These are phyloP conservation scores for Kradibia gibbosae DNA, from an alignment of 1,140 invertebrate species.

Conservation along the genomic window DNA sequence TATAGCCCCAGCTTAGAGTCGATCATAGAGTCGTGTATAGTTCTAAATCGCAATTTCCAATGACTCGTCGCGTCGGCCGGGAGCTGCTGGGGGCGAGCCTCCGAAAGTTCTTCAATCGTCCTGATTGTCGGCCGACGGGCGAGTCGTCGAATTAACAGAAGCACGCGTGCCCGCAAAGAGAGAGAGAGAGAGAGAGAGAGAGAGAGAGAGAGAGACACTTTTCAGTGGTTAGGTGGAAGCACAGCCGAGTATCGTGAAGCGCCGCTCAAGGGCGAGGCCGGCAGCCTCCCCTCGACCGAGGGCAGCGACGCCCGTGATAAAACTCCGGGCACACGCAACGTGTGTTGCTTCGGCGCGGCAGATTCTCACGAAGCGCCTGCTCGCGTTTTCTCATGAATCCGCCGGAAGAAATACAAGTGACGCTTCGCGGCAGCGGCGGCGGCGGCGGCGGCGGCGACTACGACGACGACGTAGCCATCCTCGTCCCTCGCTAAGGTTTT, in stretches of 20 bases:
- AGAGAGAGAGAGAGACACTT: neutral
- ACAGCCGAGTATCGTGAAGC: neutral
- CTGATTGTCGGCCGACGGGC: no score
- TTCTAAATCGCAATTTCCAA: no score
- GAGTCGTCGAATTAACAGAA: no score
- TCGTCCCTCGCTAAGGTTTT: constrained; percentile 19
- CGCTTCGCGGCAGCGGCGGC: neutral
- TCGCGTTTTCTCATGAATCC: neutral
- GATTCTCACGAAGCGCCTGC: constrained; percentile 24
- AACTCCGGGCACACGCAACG: neutral
- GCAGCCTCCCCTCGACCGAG: no score
- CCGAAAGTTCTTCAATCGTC: no score
- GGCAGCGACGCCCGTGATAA: neutral
- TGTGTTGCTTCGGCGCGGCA: neutral
- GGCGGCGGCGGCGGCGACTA: neutral
- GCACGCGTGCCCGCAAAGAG: no score
- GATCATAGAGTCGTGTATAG: no score
- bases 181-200: no score
- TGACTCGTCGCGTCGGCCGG: no score
- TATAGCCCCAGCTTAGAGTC: no score
- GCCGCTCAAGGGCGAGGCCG: neutral
- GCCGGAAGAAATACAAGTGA: constrained; percentile 8
- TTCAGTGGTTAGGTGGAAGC: neutral
- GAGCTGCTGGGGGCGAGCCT: no score
- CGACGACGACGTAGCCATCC: no score